Percentiles rank a stretch among this genome's conserved stretches.
Conservation (phyloP, 30 jellyfish, hydroid and myxozoan genomes). For the Aurelia sp. region DNA sequence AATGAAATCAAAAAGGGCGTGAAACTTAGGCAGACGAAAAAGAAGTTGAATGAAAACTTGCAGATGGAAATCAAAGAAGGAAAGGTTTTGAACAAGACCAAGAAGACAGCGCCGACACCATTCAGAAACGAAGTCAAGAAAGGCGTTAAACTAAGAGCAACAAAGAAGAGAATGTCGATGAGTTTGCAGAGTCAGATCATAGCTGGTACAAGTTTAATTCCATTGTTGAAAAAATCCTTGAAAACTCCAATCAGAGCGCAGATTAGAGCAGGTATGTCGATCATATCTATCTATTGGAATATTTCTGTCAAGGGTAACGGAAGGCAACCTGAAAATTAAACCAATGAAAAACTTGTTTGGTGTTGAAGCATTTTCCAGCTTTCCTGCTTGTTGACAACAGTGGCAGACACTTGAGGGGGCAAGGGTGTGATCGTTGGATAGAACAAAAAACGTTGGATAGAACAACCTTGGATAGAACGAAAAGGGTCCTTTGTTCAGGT, state of each 20-base stretch:
- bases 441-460: too few species aligned
- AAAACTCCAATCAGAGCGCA: conserved; percentile 77
- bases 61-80: conserved; percentile 51
- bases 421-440: too few species aligned
- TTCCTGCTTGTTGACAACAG: too few species aligned
- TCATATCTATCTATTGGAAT: too few species aligned
- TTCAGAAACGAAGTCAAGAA: conserved; percentile 48
- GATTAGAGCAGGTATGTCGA: conserved; percentile 66
- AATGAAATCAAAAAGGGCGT: conserved; percentile 65
- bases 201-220: conserved; percentile 43
- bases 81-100: conserved; percentile 37
- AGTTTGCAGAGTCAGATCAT: conserved; percentile 63
- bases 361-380: too few species aligned
- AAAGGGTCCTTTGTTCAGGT: too few species aligned
- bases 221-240: conserved; percentile 60
- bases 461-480: too few species aligned
- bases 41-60: conserved; percentile 27
- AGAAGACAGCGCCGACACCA: conserved; percentile 65
- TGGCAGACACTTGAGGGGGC: too few species aligned
- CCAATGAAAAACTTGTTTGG: too few species aligned
- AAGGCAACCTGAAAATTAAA: too few species aligned
- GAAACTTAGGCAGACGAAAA: conserved; percentile 38
- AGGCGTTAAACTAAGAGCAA: conserved; percentile 53
- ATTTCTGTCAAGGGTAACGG: too few species aligned
- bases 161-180: conserved; percentile 57